phyloP scores from a whole-genome alignment of 2,113 vertebrate genomes.

The Uropsilus gracilis region DNA sequence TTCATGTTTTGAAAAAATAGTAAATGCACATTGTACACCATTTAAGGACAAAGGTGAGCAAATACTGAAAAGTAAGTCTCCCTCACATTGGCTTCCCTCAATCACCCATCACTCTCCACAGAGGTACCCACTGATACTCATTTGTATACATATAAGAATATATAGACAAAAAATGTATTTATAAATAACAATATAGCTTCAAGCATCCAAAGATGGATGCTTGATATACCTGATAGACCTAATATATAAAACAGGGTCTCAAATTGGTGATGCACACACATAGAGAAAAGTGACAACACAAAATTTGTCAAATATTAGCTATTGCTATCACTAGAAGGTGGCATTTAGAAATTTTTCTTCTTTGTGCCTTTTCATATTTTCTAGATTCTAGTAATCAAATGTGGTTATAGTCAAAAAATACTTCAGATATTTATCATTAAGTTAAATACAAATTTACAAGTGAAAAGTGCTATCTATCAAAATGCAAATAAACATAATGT shows the following conservation, averaged over 20 bases:
- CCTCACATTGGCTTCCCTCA: background rate
- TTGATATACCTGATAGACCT: background rate
- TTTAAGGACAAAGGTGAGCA: background rate
- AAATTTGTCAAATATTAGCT: background rate
- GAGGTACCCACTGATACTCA: background rate
- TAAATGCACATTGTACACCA: background rate
- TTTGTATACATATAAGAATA: background rate
- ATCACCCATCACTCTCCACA: no score
- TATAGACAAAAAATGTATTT: background rate
- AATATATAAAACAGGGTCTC: background rate
- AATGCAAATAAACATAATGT: background rate
- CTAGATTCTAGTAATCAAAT: constrained; percentile 4
- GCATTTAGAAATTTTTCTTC: background rate
- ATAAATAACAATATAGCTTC: background rate
- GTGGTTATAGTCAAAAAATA: background rate
- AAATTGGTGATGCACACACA: background rate
- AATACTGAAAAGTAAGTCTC: background rate
- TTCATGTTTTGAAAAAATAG: background rate
- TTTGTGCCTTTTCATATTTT: background rate
- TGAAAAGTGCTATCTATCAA: background rate
- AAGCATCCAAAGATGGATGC: background rate
- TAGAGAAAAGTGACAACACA: background rate
- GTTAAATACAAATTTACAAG: background rate
- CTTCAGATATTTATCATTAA: background rate
- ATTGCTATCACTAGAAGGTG: background rate